phyloP scores from a whole-genome alignment of 2,888 invertebrate genomes.

The Hypena proboscidalis region DNA sequence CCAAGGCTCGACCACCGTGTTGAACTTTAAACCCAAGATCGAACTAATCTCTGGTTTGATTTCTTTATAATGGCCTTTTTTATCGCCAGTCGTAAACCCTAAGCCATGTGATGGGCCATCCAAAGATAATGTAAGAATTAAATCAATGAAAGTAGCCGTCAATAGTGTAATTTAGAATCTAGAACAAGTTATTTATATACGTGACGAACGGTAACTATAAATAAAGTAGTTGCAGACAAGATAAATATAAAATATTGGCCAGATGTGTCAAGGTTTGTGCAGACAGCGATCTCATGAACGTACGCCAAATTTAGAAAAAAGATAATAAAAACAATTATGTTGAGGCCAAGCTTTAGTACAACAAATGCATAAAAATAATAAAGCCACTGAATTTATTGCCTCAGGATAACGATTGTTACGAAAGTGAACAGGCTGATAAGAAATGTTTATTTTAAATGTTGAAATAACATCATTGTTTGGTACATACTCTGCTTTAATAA shows the following conservation, averaged over 20 bases:
- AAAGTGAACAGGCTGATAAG: neutral
- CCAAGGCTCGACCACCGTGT: constrained; percentile 45
- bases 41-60: constrained; percentile 37
- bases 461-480: too few relatives aligned
- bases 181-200: constrained; percentile 34
- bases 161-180: constrained; percentile 22
- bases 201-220: constrained; percentile 23
- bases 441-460: too few relatives aligned
- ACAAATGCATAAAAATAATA: constrained; percentile 1
- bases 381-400: too few relatives aligned
- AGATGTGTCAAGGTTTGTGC: constrained; percentile 36
- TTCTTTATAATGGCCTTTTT: constrained; percentile 45
- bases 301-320: constrained; percentile 25
- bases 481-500: too few relatives aligned
- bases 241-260: constrained; percentile 28
- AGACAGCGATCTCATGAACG: constrained; percentile 27
- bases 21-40: constrained; percentile 50
- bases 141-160: constrained; percentile 11
- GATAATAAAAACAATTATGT: constrained; percentile 12
- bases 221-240: constrained; percentile 21
- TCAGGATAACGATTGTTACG: too few relatives aligned
- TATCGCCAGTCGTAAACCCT: constrained; percentile 39
- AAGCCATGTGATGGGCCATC: constrained; percentile 7
- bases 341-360: constrained; percentile 1
- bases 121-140: neutral